A percentile compares a stretch with the other conserved stretches of the same genome.
Conservation (phyloP, 2,113 vertebrate genomes). For the Cyrtonyx montezumae region DNA sequence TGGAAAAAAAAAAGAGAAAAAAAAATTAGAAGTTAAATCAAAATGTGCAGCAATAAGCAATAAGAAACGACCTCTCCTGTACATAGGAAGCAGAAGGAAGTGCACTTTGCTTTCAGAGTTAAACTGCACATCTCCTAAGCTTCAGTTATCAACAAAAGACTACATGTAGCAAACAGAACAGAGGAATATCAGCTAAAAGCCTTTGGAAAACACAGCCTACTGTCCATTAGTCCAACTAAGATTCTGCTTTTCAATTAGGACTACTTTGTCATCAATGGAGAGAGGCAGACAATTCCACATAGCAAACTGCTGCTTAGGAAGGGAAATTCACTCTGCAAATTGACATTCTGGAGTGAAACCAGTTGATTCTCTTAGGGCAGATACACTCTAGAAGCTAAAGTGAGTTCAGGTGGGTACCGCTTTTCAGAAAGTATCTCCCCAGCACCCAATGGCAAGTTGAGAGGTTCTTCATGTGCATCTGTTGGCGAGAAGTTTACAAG, state of each 20-base stretch:
- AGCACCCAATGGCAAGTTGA: not conserved
- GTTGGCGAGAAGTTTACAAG: not conserved
- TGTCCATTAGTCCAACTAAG: not conserved
- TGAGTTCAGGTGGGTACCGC: rapidly evolving
- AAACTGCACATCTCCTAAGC: not conserved
- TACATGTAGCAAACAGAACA: not conserved
- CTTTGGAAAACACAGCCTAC: not conserved
- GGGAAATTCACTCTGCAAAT: not conserved
- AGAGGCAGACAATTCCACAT: not conserved
- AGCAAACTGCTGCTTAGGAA: no score
- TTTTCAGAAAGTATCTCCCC: not conserved
- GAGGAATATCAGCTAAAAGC: not conserved
- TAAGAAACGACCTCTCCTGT: not conserved
- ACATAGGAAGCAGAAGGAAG: not conserved
- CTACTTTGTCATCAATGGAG: not conserved
- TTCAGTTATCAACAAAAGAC: not conserved
- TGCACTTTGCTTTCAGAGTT: not conserved
- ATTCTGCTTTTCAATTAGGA: no score
- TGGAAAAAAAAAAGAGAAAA: constrained; percentile 41
- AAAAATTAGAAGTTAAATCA: not conserved
- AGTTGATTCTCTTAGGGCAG: not conserved
- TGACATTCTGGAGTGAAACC: not conserved
- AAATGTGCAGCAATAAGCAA: not conserved
- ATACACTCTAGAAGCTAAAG: not conserved
- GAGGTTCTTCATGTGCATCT: not conserved